Percentiles rank a stretch among this genome's conserved stretches.
Evolutionary conservation across 2,888 invertebrate genomes (phyloP).

Genomic region (Helicoverpa assulta): DNA sequence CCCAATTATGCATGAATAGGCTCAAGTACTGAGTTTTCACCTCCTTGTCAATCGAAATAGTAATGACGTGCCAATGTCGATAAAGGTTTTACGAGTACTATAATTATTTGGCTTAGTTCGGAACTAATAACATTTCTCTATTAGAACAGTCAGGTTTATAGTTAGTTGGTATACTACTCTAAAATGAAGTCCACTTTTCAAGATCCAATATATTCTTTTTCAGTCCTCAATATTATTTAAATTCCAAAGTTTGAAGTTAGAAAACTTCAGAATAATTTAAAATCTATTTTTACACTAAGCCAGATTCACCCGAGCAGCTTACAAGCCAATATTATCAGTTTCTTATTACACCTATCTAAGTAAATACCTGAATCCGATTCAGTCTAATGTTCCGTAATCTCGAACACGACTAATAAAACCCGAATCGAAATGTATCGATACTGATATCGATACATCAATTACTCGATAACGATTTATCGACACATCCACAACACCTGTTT

Average conservation of each 20-base stretch:
- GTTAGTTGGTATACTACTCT: conserved; percentile 17
- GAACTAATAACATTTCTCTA: neutral
- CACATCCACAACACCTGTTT: conserved; percentile 75
- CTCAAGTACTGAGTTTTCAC: too few relatives aligned
- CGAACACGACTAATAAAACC: conserved; percentile 65
- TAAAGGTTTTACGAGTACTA: neutral
- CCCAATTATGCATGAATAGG: too few relatives aligned
- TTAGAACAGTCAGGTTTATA: neutral
- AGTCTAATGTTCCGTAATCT: conserved; percentile 62
- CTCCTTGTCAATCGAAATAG: too few relatives aligned
- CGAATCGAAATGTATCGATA: conserved; percentile 68
- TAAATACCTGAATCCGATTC: conserved; percentile 55
- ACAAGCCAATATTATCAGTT: conserved; percentile 37
- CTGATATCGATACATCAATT: conserved; percentile 71
- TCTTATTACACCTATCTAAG: conserved; percentile 39
- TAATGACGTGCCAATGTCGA: neutral
- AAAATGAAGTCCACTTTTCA: neutral
- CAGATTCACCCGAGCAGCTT: neutral
- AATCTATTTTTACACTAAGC: conserved; percentile 15
- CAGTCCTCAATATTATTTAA: too few relatives aligned
- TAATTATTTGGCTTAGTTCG: neutral
- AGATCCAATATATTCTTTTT: too few relatives aligned
- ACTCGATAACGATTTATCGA: conserved; percentile 74
- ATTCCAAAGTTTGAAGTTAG: neutral
- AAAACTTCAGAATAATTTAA: neutral